Evolutionary conservation across 2,797 vertebrate species (phyloP).

Genomic region (Parauchenoglanis punctatus): DNA sequence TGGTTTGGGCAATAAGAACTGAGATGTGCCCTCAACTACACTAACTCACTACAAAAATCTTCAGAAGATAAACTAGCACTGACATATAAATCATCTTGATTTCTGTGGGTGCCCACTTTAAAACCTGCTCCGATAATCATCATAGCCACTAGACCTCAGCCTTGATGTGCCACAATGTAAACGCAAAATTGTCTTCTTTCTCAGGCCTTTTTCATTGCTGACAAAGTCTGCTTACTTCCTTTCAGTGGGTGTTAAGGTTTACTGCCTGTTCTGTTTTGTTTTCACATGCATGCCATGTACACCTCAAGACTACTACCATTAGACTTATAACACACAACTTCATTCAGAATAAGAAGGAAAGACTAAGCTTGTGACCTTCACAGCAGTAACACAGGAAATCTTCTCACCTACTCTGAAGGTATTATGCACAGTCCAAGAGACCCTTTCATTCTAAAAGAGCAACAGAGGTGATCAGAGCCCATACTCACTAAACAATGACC

Average conservation of each 20-base stretch:
- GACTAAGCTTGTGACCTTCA: neutral
- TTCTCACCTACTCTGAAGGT: neutral
- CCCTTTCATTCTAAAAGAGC: conserved; percentile 45
- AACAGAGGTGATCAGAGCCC: neutral
- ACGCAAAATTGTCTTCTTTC: neutral
- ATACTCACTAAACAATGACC: neutral
- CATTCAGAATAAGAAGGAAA: neutral
- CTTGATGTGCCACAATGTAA: neutral
- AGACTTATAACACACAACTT: neutral
- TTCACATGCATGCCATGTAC: neutral
- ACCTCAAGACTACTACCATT: neutral
- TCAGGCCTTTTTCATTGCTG: neutral
- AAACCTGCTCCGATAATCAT: conserved; percentile 29
- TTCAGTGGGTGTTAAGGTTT: neutral
- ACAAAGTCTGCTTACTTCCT: neutral
- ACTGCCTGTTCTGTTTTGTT: conserved; percentile 34
- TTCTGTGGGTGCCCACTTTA: conserved; percentile 43
- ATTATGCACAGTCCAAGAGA: neutral
- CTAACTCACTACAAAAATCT: neutral
- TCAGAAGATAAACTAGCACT: conserved; percentile 17
- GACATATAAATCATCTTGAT: conserved; percentile 38
- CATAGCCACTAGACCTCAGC: conserved; percentile 14
- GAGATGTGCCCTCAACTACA: neutral
- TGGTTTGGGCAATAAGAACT: neutral
- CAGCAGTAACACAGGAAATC: neutral